phyloP scores from a whole-genome alignment of 2,797 vertebrate genomes.

The Peromyscus eremicus region DNA sequence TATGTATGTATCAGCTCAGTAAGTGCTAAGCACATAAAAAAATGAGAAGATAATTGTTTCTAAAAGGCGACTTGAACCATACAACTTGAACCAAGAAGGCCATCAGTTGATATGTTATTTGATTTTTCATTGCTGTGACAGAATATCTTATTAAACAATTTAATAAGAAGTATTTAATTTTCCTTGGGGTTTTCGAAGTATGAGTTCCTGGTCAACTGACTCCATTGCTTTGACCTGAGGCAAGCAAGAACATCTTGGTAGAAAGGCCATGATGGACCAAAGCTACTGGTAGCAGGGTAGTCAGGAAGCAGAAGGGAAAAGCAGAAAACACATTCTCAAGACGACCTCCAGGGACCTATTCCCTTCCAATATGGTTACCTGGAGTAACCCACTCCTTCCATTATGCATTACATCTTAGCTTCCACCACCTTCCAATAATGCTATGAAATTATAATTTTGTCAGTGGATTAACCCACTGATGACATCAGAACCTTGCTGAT shows the following conservation, averaged over 20 bases:
- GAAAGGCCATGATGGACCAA: no score
- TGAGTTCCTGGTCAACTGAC: neutral
- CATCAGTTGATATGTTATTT: neutral
- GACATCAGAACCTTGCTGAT: neutral
- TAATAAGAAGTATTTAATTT: neutral
- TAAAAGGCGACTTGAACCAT: conserved; percentile 36
- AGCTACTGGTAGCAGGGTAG: neutral
- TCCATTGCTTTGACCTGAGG: neutral
- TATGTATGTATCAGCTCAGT: neutral
- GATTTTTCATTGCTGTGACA: neutral
- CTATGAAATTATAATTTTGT: neutral
- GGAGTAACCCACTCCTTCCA: neutral
- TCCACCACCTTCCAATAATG: neutral
- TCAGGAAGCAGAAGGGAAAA: neutral
- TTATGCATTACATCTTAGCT: no score
- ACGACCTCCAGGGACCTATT: neutral
- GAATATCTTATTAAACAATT: neutral
- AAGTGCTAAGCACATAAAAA: conserved; percentile 14
- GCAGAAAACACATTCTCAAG: neutral
- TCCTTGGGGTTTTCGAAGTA: neutral
- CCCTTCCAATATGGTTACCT: no score
- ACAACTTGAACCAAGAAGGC: conserved; percentile 49
- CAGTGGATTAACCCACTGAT: neutral
- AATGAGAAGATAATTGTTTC: conserved; percentile 42
- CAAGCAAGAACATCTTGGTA: neutral